Conservation (phyloP, 92 coral and sea anemone genomes). For the Pocillopora meandrina region DNA sequence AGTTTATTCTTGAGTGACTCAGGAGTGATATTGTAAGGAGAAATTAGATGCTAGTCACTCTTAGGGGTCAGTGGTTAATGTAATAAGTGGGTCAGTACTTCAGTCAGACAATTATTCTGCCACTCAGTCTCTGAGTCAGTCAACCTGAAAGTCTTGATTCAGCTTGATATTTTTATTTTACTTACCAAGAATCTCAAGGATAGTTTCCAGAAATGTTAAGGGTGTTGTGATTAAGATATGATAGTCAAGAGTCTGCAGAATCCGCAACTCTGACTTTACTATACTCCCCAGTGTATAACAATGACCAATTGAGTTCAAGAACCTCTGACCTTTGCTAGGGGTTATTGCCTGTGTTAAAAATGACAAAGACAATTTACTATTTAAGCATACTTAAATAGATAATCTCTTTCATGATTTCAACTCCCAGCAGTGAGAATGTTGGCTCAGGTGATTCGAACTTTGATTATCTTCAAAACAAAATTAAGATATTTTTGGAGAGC, state of each 20-base stretch:
- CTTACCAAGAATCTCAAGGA: constrained; percentile 93
- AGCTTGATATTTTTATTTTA: not conserved
- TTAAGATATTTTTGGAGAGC: too few species aligned
- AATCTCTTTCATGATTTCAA: too few species aligned
- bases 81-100: too few species aligned
- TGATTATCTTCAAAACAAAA: too few species aligned
- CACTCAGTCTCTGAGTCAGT: too few species aligned
- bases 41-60: not conserved
- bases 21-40: too few species aligned
- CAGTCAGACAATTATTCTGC: too few species aligned
- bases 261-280: constrained; percentile 89
- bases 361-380: not conserved
- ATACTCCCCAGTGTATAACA: constrained; percentile 83
- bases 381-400: not conserved
- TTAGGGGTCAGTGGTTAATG: not conserved
- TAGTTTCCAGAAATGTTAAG: constrained; percentile 84
- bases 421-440: too few species aligned
- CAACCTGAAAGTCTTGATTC: not conserved
- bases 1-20: not conserved
- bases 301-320: constrained; percentile 87
- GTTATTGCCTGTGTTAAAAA: constrained; percentile 66
- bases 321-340: constrained; percentile 86
- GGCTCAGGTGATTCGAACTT: too few species aligned
- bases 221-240: constrained; percentile 79
- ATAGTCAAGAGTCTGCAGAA: constrained; percentile 87